Percentiles rank a stretch among this genome's conserved stretches.
These are phyloP conservation scores for Apotomis turbidana DNA, from an alignment of 2,888 invertebrate species.

Conservation along the genomic window DNA sequence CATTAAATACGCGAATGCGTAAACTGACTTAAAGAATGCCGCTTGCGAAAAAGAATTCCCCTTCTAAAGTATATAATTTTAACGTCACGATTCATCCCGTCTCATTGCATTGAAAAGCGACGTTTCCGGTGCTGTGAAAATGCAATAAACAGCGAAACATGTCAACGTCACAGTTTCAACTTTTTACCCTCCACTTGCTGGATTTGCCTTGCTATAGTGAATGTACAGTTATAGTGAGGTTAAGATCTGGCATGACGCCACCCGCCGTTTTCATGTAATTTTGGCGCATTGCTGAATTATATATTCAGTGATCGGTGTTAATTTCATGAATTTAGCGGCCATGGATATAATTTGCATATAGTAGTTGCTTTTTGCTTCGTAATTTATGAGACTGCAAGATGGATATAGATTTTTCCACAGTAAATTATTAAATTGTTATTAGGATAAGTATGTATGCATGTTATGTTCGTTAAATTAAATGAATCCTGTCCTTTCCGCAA, in stretches of 20 bases:
- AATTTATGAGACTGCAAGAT: not conserved
- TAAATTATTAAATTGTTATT: too few species aligned
- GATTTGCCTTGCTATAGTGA: conserved; percentile 21
- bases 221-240: conserved; percentile 16
- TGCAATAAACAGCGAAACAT: conserved; percentile 29
- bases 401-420: too few species aligned
- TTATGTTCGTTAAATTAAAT: too few species aligned
- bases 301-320: conserved; percentile 17
- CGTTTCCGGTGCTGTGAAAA: conserved; percentile 17
- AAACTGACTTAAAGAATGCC: not conserved
- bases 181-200: conserved; percentile 16
- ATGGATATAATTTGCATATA: conserved; percentile 5
- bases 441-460: too few species aligned
- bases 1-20: too few species aligned
- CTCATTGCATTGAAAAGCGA: conserved; percentile 6
- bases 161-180: conserved; percentile 30
- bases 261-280: conserved; percentile 22
- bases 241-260: conserved; percentile 32
- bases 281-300: conserved; percentile 25
- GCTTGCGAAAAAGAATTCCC: not conserved
- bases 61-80: conserved; percentile 2
- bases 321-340: conserved; percentile 8
- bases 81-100: conserved; percentile 1
- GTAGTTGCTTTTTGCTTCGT: not conserved
- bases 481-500: too few species aligned